Conservation (phyloP, 2,888 invertebrate species). For the Eupithecia dodoneata region DNA sequence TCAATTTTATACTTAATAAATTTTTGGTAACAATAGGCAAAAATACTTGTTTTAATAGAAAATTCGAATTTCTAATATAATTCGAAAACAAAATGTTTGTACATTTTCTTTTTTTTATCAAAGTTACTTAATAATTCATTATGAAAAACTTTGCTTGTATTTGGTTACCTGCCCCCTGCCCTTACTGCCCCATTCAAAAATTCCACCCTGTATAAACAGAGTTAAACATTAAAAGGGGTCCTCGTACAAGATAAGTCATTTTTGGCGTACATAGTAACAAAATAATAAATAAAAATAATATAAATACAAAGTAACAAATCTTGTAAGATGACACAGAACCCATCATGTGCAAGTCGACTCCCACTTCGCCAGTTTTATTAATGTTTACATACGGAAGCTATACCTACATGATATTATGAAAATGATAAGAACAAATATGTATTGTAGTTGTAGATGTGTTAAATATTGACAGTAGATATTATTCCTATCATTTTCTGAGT, state of each 20-base stretch:
- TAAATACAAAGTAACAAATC: neutral
- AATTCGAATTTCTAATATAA: too few relatives aligned
- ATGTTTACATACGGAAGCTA: constrained; percentile 18
- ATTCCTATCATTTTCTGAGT: neutral
- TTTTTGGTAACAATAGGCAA: too few relatives aligned
- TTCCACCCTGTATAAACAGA: neutral
- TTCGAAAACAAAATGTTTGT: too few relatives aligned
- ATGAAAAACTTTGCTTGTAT: too few relatives aligned
- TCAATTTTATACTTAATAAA: too few relatives aligned
- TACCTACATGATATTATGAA: neutral
- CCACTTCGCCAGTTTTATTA: neutral
- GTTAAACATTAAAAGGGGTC: neutral
- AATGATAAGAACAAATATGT: constrained; percentile 1
- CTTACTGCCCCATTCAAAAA: too few relatives aligned
- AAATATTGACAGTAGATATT: constrained; percentile 19
- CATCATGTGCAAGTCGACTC: neutral
- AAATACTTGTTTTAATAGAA: too few relatives aligned
- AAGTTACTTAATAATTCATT: too few relatives aligned
- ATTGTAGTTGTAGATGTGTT: neutral
- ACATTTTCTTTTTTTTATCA: too few relatives aligned
- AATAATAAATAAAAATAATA: too few relatives aligned
- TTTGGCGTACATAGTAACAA: neutral
- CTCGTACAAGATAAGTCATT: neutral
- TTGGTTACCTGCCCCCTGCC: too few relatives aligned
- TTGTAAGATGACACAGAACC: neutral